Conservation (phyloP, 2,888 invertebrate species). For the Ormyrus labotus region DNA sequence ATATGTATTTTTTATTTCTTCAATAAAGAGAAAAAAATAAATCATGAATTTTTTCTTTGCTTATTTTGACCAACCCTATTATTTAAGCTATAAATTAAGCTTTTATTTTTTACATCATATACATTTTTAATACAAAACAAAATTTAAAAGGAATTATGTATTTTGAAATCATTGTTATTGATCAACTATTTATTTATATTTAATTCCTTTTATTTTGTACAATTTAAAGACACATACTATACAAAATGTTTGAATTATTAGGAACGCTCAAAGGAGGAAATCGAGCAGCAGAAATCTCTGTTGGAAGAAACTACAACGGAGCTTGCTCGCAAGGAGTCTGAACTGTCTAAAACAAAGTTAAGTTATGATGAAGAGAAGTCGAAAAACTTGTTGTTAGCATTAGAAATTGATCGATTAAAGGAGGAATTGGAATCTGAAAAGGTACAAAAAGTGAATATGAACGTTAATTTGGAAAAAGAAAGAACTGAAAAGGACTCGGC, state of each 20-base stretch:
- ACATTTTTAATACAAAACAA: constrained; percentile 3
- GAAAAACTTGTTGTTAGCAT: constrained; percentile 67
- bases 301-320: constrained; percentile 64
- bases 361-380: constrained; percentile 68
- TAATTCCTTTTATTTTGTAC: not conserved
- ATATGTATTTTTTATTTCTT: constrained; percentile 70
- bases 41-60: constrained; percentile 69
- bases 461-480: constrained; percentile 76
- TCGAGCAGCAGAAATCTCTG: constrained; percentile 65
- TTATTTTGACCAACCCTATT: constrained; percentile 70
- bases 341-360: constrained; percentile 64
- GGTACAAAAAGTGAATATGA: constrained; percentile 63
- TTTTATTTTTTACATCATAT: not conserved
- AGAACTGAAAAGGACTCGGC: constrained; percentile 86
- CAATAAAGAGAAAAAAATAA: constrained; percentile 65
- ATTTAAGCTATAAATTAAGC: constrained; percentile 53
- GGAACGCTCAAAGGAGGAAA: constrained; percentile 69
- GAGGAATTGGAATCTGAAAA: constrained; percentile 69
- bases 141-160: constrained; percentile 55
- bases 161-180: not conserved
- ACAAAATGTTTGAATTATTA: constrained; percentile 56
- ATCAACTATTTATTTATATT: not conserved
- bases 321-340: constrained; percentile 62
- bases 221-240: not conserved
- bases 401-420: constrained; percentile 68